phyloP scores from a whole-genome alignment of 2,797 vertebrate genomes.

The Danio albolineatus region DNA sequence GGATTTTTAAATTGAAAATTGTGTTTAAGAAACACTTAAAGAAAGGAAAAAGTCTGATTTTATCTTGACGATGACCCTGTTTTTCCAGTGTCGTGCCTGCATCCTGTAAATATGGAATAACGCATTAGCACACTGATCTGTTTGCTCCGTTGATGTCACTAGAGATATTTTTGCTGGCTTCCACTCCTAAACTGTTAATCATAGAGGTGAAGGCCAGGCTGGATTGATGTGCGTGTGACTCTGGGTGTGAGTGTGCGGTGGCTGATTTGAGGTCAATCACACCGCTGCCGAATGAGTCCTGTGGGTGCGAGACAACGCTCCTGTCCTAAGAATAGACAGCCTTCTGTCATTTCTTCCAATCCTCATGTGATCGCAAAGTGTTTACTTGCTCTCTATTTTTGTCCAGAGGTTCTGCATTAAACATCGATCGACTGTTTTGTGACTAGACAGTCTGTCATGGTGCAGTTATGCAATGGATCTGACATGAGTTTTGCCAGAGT shows the following conservation, averaged over 20 bases:
- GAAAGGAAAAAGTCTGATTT: too few relatives aligned
- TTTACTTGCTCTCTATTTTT: conserved; percentile 44
- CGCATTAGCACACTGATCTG: conserved; percentile 38
- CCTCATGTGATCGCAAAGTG: conserved; percentile 23
- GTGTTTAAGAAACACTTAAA: too few relatives aligned
- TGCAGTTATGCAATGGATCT: conserved; percentile 4
- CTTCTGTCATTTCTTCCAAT: conserved; percentile 38
- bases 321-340: conserved; percentile 24
- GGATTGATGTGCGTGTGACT: conserved; percentile 49
- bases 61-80: neutral
- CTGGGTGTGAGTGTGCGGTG: conserved; percentile 28
- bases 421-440: conserved; percentile 13
- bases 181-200: conserved; percentile 29
- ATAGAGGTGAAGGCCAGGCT: conserved; percentile 39
- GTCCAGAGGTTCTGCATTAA: conserved; percentile 8
- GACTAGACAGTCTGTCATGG: neutral
- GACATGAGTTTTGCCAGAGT: neutral
- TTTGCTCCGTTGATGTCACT: conserved; percentile 34
- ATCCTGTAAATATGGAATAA: conserved; percentile 23
- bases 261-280: conserved; percentile 46
- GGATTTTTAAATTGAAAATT: too few relatives aligned
- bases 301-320: conserved; percentile 24
- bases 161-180: conserved; percentile 38
- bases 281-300: conserved; percentile 43
- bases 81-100: neutral